Evolutionary conservation across 2,797 vertebrate genomes (phyloP).

Genomic region (Momotus momota): DNA sequence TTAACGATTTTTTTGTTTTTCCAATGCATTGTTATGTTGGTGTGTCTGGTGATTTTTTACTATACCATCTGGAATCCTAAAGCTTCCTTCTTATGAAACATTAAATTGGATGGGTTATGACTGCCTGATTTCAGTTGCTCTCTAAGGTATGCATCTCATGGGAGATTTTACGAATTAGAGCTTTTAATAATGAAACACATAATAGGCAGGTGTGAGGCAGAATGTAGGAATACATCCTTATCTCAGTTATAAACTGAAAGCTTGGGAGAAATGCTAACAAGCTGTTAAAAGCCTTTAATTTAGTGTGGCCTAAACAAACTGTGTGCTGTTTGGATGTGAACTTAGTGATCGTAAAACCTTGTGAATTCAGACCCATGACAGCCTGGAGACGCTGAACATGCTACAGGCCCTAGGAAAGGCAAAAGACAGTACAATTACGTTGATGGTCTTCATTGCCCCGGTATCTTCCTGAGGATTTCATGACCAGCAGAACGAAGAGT

Average conservation of each 20-base stretch:
- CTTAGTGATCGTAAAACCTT: background rate
- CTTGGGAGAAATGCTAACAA: conserved; percentile 17
- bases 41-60: conserved; percentile 33
- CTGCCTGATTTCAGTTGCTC: conserved; percentile 41
- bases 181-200: conserved; percentile 56
- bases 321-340: background rate
- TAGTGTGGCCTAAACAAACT: background rate
- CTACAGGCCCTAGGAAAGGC: background rate
- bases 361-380: background rate
- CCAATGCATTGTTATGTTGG: background rate
- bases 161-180: background rate
- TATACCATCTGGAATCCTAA: conserved; percentile 41
- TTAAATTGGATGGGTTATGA: conserved; percentile 37
- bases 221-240: conserved; percentile 1
- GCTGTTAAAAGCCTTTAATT: background rate
- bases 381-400: background rate
- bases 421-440: background rate
- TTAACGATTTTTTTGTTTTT: background rate
- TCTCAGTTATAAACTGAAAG: conserved; percentile 7
- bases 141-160: conserved; percentile 17
- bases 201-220: conserved; percentile 51
- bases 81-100: conserved; percentile 24
- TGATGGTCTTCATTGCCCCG: background rate
- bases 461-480: background rate
- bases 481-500: background rate